phyloP scores from a whole-genome alignment of 2,797 vertebrate species.

The Cirrhinus molitorella region DNA sequence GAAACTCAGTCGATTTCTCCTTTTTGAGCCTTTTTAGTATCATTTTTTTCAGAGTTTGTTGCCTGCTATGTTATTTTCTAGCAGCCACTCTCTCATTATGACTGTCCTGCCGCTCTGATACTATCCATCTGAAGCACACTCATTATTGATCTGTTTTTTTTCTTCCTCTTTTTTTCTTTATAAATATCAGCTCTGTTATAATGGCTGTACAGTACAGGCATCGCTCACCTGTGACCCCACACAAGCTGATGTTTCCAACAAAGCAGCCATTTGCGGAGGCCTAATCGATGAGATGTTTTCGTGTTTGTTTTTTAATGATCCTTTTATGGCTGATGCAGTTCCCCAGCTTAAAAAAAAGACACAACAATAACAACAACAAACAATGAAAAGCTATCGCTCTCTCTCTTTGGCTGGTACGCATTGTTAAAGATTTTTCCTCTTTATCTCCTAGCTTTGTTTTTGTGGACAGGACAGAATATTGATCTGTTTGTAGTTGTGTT shows the following conservation, averaged over 20 bases:
- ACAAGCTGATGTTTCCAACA: slow-evolving; percentile 70
- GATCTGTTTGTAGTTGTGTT: slow-evolving; percentile 76
- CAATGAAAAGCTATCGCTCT: slow-evolving; percentile 34
- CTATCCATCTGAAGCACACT: slow-evolving; percentile 58
- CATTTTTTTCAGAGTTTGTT: slow-evolving; percentile 42
- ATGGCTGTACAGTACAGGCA: slow-evolving; percentile 53
- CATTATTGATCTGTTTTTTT: slow-evolving; percentile 69
- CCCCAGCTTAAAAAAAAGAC: neutral
- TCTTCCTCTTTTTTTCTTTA: slow-evolving; percentile 43
- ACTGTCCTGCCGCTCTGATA: slow-evolving; percentile 54
- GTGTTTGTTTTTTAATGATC: slow-evolving; percentile 64
- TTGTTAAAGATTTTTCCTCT: slow-evolving; percentile 64
- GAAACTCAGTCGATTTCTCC: slow-evolving; percentile 47
- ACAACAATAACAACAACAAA: slow-evolving; percentile 20
- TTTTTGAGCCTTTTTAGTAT: slow-evolving; percentile 52
- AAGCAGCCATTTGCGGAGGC: slow-evolving; percentile 67
- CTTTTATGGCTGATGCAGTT: slow-evolving; percentile 34
- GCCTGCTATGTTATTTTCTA: slow-evolving; percentile 48
- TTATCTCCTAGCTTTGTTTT: slow-evolving; percentile 41
- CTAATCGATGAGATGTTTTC: slow-evolving; percentile 67
- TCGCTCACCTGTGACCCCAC: slow-evolving; percentile 69
- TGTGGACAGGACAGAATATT: slow-evolving; percentile 67
- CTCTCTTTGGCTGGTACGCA: slow-evolving; percentile 42
- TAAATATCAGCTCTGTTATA: slow-evolving; percentile 54
- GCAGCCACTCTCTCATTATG: slow-evolving; percentile 57